Percentiles rank a stretch among this genome's conserved stretches.
These are phyloP conservation scores for Mythimna albipuncta DNA, from an alignment of 2,888 invertebrate species.

Conservation along the genomic window DNA sequence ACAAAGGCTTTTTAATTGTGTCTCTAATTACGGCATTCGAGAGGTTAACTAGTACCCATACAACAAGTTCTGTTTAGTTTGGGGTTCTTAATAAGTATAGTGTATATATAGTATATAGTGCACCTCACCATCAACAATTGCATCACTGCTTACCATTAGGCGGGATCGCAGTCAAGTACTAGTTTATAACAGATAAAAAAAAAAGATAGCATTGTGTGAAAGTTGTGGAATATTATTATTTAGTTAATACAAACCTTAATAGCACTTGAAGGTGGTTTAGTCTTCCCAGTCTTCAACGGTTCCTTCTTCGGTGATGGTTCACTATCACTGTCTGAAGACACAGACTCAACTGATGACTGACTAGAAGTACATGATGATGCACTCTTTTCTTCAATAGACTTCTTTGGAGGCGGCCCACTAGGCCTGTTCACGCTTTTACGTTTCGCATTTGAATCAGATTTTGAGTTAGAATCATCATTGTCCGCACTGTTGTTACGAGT, in stretches of 20 bases:
- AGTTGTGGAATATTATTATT: not conserved
- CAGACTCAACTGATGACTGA: conserved; percentile 86
- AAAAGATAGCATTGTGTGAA: not conserved
- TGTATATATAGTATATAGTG: too few relatives aligned
- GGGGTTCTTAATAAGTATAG: too few relatives aligned
- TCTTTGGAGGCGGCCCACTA: conserved; percentile 85
- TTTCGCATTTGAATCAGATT: conserved; percentile 77
- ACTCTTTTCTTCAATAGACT: conserved; percentile 82
- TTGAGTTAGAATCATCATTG: conserved; percentile 78
- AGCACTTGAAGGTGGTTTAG: conserved; percentile 77
- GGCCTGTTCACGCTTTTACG: conserved; percentile 79
- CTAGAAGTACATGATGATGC: conserved; percentile 86
- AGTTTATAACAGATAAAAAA: too few relatives aligned
- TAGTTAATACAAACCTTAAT: conserved; percentile 71
- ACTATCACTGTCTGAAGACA: conserved; percentile 86
- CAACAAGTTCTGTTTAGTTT: too few relatives aligned
- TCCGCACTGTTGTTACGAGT: conserved; percentile 65
- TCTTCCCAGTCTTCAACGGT: conserved; percentile 79
- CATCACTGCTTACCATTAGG: too few relatives aligned
- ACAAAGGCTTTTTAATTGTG: too few relatives aligned
- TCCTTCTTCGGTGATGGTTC: conserved; percentile 82
- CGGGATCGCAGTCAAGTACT: too few relatives aligned
- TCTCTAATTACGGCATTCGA: too few relatives aligned
- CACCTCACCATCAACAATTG: too few relatives aligned
- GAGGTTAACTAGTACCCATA: not conserved